Evolutionary conservation across 2,113 vertebrate species (phyloP).

Genomic region (Rhabdornis inornatus): DNA sequence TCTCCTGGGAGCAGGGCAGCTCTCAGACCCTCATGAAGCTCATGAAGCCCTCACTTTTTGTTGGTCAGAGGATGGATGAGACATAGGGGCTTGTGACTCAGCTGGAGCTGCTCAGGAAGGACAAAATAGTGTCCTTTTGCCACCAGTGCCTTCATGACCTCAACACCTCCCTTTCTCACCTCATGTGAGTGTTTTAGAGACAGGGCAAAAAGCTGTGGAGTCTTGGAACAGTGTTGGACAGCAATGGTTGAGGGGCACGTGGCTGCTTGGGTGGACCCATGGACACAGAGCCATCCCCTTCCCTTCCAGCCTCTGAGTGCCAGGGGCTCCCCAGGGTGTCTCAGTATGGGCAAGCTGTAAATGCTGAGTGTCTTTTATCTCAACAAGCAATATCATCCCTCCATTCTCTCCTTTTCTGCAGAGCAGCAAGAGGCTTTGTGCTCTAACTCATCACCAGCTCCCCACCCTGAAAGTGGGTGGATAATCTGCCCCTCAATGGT

Average conservation of each 20-base stretch:
- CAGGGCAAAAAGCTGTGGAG: background rate
- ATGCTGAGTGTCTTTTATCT: background rate
- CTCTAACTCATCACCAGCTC: background rate
- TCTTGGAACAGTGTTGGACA: background rate
- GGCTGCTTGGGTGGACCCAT: background rate
- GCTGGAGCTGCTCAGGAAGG: fast-evolving
- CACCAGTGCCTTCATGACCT: background rate
- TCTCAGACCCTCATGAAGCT: background rate
- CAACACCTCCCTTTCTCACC: background rate
- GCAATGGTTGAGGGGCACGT: background rate
- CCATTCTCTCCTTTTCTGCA: background rate
- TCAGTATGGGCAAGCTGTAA: background rate
- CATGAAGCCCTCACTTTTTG: fast-evolving
- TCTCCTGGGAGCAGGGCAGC: background rate
- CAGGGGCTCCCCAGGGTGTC: background rate
- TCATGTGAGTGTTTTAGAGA: background rate
- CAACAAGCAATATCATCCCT: background rate
- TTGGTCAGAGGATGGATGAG: background rate
- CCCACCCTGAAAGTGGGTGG: background rate
- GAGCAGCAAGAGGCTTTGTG: background rate
- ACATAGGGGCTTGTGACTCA: background rate
- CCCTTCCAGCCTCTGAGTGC: background rate
- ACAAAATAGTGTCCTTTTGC: background rate
- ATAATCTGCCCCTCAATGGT: background rate
- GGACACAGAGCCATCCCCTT: background rate